phyloP scores from a whole-genome alignment of 2,888 invertebrate species.

The Neuroscelio doddi region DNA sequence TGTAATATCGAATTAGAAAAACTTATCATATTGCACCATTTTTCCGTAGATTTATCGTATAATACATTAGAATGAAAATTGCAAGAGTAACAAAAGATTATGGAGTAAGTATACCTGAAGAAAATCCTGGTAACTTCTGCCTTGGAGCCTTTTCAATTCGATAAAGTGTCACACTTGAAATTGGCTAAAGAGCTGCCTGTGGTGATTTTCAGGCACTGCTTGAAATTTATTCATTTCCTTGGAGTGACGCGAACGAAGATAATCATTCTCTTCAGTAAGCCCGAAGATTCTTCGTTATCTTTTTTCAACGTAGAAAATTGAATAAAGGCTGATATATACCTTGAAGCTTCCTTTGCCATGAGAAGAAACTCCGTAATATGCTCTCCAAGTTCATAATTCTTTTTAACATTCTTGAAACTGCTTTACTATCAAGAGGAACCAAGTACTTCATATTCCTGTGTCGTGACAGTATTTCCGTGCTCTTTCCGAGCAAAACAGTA shows the following conservation, averaged over 20 bases:
- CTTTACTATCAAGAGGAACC: not conserved
- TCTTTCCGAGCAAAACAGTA: too few species aligned
- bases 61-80: slow-evolving; percentile 32
- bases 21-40: not conserved
- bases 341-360: slow-evolving; percentile 5
- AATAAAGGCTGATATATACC: slow-evolving; percentile 19
- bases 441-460: too few species aligned
- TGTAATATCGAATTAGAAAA: not conserved
- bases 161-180: slow-evolving; percentile 38
- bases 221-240: slow-evolving; percentile 30
- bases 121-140: slow-evolving; percentile 24
- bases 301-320: slow-evolving; percentile 27
- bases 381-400: slow-evolving; percentile 16
- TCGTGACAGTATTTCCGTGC: not conserved
- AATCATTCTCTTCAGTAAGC: slow-evolving; percentile 20
- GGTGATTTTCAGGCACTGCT: slow-evolving; percentile 23
- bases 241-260: slow-evolving; percentile 35
- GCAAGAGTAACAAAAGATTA: slow-evolving; percentile 21
- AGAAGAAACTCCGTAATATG: slow-evolving; percentile 12
- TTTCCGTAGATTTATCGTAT: slow-evolving; percentile 19
- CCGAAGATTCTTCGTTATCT: slow-evolving; percentile 12
- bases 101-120: slow-evolving; percentile 6
- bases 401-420: slow-evolving; percentile 9
- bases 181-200: slow-evolving; percentile 33
- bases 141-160: slow-evolving; percentile 31